Conservation (phyloP, 2,113 vertebrate species). For the Enhydra lutris region DNA sequence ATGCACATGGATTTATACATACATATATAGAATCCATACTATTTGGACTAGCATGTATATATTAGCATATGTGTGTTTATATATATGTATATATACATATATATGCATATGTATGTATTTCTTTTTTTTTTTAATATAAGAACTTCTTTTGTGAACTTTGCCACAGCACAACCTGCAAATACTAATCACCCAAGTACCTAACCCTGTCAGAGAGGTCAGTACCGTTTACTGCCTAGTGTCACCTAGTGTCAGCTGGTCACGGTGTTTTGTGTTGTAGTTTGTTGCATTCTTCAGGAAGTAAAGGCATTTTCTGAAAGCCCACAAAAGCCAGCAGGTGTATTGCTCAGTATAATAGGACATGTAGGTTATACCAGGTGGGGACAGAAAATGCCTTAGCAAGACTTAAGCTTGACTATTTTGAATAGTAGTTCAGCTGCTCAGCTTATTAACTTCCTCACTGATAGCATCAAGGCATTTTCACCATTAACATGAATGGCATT, state of each 20-base stretch:
- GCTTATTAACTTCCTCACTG: neutral
- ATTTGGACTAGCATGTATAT: neutral
- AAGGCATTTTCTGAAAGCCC: constrained; percentile 59
- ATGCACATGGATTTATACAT: neutral
- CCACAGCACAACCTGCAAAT: neutral
- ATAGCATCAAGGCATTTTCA: neutral
- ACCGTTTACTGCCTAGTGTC: neutral
- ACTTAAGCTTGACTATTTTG: neutral
- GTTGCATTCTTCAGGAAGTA: constrained; percentile 40
- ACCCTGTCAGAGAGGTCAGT: neutral
- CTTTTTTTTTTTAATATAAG: neutral
- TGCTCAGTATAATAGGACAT: neutral
- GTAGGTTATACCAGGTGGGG: neutral
- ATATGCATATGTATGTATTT: neutral
- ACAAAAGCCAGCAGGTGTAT: constrained; percentile 34
- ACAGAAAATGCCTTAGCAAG: constrained; percentile 43
- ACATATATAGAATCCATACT: neutral
- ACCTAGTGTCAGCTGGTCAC: neutral
- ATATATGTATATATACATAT: neutral
- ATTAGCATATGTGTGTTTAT: neutral
- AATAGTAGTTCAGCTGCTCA: neutral
- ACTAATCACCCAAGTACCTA: neutral
- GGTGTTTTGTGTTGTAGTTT: neutral
- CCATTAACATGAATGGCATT: neutral
- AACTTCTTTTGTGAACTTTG: constrained; percentile 27